These are phyloP conservation scores for Allophyes oxyacanthae DNA, from an alignment of 2,888 invertebrate genomes.

Conservation along the genomic window DNA sequence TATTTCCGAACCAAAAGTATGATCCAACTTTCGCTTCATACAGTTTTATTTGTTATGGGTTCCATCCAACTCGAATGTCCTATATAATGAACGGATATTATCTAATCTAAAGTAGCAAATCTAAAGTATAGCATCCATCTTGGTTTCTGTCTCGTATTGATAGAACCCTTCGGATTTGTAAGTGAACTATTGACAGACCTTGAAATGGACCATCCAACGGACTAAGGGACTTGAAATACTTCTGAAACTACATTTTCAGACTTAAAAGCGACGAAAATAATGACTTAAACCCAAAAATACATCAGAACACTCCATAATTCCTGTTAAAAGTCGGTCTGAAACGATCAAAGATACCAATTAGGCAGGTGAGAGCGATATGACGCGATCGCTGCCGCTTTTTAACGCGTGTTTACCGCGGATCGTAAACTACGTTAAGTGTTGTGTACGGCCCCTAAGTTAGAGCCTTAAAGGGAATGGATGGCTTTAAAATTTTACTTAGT, in stretches of 20 bases:
- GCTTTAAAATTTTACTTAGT: not conserved
- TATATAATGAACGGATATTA: no score
- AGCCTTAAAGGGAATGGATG: constrained; percentile 6
- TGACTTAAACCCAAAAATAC: constrained; percentile 4
- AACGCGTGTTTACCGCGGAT: constrained; percentile 74
- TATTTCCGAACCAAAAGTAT: no score
- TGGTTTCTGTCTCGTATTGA: no score
- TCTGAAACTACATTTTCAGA: not conserved
- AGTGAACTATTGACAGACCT: no score
- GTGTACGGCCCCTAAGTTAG: constrained; percentile 28
- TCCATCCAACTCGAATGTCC: no score
- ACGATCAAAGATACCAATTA: constrained; percentile 78
- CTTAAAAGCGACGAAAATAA: not conserved
- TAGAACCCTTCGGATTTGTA: no score
- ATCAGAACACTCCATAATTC: constrained; percentile 11
- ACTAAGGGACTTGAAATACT: no score
- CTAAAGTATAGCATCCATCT: no score
- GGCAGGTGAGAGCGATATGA: constrained; percentile 52
- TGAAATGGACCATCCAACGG: no score
- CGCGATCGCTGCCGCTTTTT: constrained; percentile 64
- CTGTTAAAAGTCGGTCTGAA: constrained; percentile 46
- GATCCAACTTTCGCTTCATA: no score
- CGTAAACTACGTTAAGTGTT: constrained; percentile 57
- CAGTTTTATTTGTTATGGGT: no score
- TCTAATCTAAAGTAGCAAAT: no score